Evolutionary conservation across 2,113 vertebrate species (phyloP).

Genomic region (Bubalus kerabau): DNA sequence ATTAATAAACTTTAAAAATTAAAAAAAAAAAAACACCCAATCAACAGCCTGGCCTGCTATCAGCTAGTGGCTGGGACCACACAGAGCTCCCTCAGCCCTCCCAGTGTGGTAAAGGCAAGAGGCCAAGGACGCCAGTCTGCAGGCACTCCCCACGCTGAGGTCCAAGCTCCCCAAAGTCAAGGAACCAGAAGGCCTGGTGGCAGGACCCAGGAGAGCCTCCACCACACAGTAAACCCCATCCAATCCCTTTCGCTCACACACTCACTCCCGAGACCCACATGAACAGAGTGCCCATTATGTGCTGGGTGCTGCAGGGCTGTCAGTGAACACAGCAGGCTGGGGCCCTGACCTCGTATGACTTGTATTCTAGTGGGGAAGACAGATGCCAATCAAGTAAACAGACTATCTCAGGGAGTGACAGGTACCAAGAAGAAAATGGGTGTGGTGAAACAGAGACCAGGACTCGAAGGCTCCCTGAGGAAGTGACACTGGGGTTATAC

Average conservation of each 20-base stretch:
- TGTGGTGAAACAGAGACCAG: background rate
- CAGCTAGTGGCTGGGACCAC: background rate
- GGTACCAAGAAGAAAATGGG: background rate
- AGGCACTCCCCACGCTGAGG: background rate
- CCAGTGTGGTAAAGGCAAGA: background rate
- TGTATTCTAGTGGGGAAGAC: background rate
- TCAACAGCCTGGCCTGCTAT: background rate
- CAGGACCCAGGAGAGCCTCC: background rate
- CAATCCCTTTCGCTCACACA: background rate
- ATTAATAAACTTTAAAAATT: background rate
- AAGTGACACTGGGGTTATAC: background rate
- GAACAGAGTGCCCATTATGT: background rate
- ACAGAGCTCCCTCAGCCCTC: background rate
- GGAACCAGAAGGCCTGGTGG: background rate
- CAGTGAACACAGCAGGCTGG: background rate
- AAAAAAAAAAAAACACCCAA: background rate
- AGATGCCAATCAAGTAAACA: background rate
- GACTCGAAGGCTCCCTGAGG: background rate
- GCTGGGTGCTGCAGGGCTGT: background rate
- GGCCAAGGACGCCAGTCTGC: background rate
- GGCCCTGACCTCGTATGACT: background rate
- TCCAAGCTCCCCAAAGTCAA: background rate
- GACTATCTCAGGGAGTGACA: background rate
- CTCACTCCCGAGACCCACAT: background rate
- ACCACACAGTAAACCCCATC: background rate